Evolutionary conservation across 2,113 vertebrate species (phyloP), one percentile per base, ranked within the genome.

Genomic region (Paradoxurus hermaphroditus): DNA sequence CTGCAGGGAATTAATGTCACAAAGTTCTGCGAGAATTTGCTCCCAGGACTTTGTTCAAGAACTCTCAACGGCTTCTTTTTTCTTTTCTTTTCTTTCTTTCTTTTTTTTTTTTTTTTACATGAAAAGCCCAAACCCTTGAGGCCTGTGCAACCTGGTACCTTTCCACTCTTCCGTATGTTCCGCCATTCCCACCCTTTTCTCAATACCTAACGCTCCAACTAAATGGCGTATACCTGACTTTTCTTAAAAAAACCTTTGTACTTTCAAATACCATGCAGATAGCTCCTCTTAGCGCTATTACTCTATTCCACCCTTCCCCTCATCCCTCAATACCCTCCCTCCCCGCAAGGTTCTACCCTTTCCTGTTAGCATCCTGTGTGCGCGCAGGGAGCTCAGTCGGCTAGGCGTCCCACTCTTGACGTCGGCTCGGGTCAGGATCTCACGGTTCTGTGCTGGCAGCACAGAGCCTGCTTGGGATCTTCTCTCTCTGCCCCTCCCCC

Each of bases 1-100:
- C 44, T 68, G 56, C 63, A 87, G 90, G n/a, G 68, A 95, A 94
- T 27, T 12, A 36, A 36, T 41, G 49, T 29, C 46, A 53, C 41
- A 87, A 41, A 86, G 59, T 94, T 86, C 75, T 62, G 41, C 21
- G 96, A 82, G 53, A 85, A 63, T 94, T 73, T 87, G 53, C 75
- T 39, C 21, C 81, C 46, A 56, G n/a, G 63, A 62, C 77, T 96
- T 95, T 53, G 56, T 63, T 86, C 14, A 53, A 65, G 73, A 92
- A 18, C 44, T 90, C 93, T 63, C 27, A 19, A 56, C 16, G 23
- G 36, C 36, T 65, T 90, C 31, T 73, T 95, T 75, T 68, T 84
- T 14, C 39, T 89, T 39, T 41, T 39, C 7, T 12, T 46, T 72
- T 39, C 10, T 72, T 23, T 87, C 19, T 83, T 95, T 73, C 53